phyloP scores from a whole-genome alignment of 53 echinoderm and acorn worm genomes.

The Mesocentrotus franciscanus region DNA sequence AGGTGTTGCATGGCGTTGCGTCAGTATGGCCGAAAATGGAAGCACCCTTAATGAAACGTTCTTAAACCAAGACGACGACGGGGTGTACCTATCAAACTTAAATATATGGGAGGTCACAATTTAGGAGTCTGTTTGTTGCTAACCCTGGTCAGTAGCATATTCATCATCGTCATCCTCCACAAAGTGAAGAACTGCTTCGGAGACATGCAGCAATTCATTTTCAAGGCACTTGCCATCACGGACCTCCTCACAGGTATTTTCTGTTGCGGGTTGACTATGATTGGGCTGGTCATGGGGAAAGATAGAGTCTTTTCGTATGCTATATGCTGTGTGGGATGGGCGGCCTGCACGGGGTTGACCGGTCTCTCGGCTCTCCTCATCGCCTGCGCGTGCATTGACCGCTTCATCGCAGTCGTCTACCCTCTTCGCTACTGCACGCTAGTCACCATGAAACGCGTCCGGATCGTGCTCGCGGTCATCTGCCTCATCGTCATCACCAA shows the following conservation, averaged over 20 bases:
- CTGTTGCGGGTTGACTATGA: slow-evolving; percentile 24
- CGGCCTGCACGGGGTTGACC: slow-evolving; percentile 38
- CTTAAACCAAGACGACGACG: not conserved
- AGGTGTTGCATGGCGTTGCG: too few species aligned
- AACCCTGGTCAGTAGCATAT: not conserved
- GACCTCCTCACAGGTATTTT: slow-evolving; percentile 50
- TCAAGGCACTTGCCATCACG: slow-evolving; percentile 15
- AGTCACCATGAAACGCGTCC: slow-evolving; percentile 22
- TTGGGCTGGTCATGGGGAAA: not conserved
- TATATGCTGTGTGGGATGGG: not conserved
- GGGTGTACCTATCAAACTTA: not conserved
- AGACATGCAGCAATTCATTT: slow-evolving; percentile 46
- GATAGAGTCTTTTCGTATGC: not conserved
- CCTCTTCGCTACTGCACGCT: slow-evolving; percentile 20
- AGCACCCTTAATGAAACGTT: too few species aligned
- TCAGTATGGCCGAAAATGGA: too few species aligned
- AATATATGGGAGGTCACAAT: not conserved
- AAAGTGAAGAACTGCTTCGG: slow-evolving; percentile 40
- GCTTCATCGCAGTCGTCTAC: slow-evolving; percentile 31
- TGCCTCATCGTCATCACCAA: not conserved
- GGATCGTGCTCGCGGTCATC: not conserved
- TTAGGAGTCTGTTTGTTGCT: not conserved
- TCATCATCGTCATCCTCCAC: slow-evolving; percentile 28
- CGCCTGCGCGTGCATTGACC: slow-evolving; percentile 50
- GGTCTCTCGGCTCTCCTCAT: slow-evolving; percentile 43